phyloP scores from a whole-genome alignment of 2,113 vertebrate genomes.

The Mus pahari region DNA sequence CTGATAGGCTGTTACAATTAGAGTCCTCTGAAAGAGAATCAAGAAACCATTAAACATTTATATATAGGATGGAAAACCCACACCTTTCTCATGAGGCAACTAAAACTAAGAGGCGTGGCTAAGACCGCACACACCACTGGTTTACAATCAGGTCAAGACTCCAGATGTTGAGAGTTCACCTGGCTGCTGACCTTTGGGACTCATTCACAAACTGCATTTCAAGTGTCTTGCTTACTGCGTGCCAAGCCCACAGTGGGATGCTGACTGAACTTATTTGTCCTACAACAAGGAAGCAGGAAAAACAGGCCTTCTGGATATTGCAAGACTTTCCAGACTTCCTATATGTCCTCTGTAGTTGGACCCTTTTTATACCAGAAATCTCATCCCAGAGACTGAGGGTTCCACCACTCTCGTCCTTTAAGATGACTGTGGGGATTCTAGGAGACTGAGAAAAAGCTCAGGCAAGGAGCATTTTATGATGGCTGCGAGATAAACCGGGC shows the following conservation, averaged over 20 bases:
- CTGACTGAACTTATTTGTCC: neutral
- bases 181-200: neutral
- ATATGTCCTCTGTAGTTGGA: neutral
- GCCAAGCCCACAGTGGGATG: neutral
- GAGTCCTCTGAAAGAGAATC: neutral
- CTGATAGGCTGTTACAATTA: rapidly evolving
- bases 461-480: neutral
- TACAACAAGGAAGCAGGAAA: neutral
- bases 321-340: conserved; percentile 11
- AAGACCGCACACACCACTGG: neutral
- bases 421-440: neutral
- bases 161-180: neutral
- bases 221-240: neutral
- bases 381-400: neutral
- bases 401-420: neutral
- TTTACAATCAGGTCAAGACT: neutral
- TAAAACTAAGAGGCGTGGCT: neutral
- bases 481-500: neutral
- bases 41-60: conserved; percentile 5
- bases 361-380: neutral
- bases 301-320: neutral
- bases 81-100: neutral
- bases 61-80: neutral
- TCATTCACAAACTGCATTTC: conserved; percentile 21
- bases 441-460: neutral